Evolutionary conservation across 2,113 vertebrate genomes (phyloP), one percentile per base, ranked within the genome.

Genomic region (Heliornis fulica): DNA sequence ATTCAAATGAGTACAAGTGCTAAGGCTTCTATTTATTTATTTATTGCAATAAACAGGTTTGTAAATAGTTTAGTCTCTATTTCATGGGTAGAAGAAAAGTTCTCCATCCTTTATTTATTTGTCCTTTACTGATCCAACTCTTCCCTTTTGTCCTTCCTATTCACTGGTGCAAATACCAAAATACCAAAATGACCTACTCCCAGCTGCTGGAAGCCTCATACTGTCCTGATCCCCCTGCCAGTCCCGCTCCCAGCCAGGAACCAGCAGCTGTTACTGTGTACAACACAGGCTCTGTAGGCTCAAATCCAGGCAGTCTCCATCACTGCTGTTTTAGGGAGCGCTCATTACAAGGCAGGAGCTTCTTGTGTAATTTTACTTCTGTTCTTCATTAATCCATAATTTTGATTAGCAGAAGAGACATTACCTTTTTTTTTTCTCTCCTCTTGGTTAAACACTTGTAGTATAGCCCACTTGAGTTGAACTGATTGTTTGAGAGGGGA

Each of bases 91-190:
- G 57, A 92, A 93, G 17, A 90, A 61, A 83, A 83, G 36, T 20
- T 77, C 64, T 87, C 71, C 32, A 41, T 71, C 81, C 57, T 79
- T 81, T 92, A 77, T 85, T 94, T 94, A 68, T 50, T 31, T 87
- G 75, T 56, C 54, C 40, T 91, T 77, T 77, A 76, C 75, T 89
- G 48, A 34, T 74, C n/a, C 34, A 72, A 25, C 50, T 66, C 87
- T 90, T 90, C 53, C 50, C 63, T 86, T 86, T 91, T 70, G 38
- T 74, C 79, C 71, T 96, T 94, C 68, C 75, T 94, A 75, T 86
- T 94, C 68, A 77, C 43, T 26, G 36, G 31, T 41, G n/a, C 50
- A 94, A 89, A 94, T 32, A 69, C 50, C 57, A 43, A 94, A 89
- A 94, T 32, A 69, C 50, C 57, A 43, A 77, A 93, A 61, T 82